Percentiles rank a stretch among this genome's conserved stretches.
These are phyloP conservation scores for Microchirus variegatus DNA, from an alignment of 2,797 vertebrate species.

Conservation along the genomic window DNA sequence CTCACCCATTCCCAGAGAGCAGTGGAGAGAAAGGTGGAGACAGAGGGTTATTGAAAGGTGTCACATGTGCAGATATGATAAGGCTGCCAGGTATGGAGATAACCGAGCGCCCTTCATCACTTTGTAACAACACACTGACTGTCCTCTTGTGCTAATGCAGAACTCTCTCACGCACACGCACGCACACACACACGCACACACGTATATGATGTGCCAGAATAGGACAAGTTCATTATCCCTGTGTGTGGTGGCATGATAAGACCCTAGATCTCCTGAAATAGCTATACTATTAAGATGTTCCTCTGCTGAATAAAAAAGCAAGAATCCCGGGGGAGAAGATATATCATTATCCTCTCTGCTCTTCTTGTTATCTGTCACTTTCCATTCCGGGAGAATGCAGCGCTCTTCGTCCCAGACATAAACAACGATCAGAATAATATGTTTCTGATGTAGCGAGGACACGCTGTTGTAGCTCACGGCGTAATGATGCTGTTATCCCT, in stretches of 20 bases:
- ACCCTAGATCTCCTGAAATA: constrained; percentile 63
- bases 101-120: constrained; percentile 67
- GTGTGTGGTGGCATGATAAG: constrained; percentile 67
- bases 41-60: constrained; percentile 73
- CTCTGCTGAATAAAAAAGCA: constrained; percentile 29
- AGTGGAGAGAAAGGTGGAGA: constrained; percentile 40
- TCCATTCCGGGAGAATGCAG: constrained; percentile 52
- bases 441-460: constrained; percentile 39
- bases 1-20: constrained; percentile 43
- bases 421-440: constrained; percentile 54
- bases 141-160: constrained; percentile 62
- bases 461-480: constrained; percentile 8
- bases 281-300: constrained; percentile 49
- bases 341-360: constrained; percentile 47
- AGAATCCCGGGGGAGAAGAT: constrained; percentile 32
- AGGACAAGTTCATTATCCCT: constrained; percentile 70
- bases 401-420: constrained; percentile 33
- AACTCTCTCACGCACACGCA: no score
- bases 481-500: constrained; percentile 32
- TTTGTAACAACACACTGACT: constrained; percentile 55
- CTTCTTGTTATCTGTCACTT: constrained; percentile 58
- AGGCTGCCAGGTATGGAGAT: constrained; percentile 62
- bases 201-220: constrained; percentile 51
- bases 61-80: constrained; percentile 76
- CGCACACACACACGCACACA: constrained; percentile 39